Percentiles rank a stretch among this genome's conserved stretches.
Conservation (phyloP, 2,888 invertebrate species). For the Caradrina clavipalpis region DNA sequence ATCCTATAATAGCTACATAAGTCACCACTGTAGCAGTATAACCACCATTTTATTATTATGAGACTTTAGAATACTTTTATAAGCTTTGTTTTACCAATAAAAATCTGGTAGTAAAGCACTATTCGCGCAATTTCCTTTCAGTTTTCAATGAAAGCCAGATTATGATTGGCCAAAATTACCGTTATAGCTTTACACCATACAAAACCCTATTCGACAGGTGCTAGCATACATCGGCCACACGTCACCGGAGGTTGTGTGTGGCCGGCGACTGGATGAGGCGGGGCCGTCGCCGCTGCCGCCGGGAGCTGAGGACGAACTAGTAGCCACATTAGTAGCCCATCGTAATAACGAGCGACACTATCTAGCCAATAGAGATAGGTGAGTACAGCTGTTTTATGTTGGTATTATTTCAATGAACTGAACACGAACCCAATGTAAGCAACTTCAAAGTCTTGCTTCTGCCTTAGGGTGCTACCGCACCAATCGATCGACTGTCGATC, state of each 20-base stretch:
- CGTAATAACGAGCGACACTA: slow-evolving; percentile 96
- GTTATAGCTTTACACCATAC: background rate
- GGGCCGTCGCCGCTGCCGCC: slow-evolving; percentile 94
- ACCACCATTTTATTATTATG: no score
- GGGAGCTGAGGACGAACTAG: slow-evolving; percentile 96
- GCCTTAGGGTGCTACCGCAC: no score
- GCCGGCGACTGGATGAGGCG: slow-evolving; percentile 94
- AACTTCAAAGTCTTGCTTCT: background rate
- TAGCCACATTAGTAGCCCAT: slow-evolving; percentile 96
- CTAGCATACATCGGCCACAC: slow-evolving; percentile 97
- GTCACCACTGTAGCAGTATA: no score
- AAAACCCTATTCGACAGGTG: slow-evolving; percentile 88
- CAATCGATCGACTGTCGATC: no score
- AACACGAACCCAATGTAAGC: background rate
- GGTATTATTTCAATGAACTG: background rate
- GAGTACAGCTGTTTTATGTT: background rate
- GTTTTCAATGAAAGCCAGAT: no score
- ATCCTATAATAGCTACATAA: no score
- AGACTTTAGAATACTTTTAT: no score
- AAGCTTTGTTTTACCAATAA: no score
- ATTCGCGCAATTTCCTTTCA: no score
- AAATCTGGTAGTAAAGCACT: no score
- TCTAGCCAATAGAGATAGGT: slow-evolving; percentile 85
- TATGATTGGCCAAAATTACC: no score
- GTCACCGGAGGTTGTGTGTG: slow-evolving; percentile 96